phyloP scores from a whole-genome alignment of 2,113 vertebrate species.

The Eclectus roratus region DNA sequence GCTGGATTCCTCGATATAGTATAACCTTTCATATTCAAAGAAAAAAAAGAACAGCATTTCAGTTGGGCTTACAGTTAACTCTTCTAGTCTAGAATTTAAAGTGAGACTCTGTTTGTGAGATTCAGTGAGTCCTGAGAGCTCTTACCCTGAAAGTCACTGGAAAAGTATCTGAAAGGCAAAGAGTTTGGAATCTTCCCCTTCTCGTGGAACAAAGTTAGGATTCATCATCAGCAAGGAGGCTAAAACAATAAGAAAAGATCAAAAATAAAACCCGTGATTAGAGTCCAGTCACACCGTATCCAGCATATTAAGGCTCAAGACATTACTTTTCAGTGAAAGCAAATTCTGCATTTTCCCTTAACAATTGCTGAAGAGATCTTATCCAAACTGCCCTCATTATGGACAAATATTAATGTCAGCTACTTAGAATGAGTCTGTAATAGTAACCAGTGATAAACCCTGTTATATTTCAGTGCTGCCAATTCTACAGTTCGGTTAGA shows the following conservation, averaged over 20 bases:
- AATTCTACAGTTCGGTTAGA: background rate
- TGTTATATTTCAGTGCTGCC: background rate
- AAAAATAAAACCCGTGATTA: background rate
- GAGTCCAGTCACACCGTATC: background rate
- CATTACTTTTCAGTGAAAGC: background rate
- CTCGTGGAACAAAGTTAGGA: background rate
- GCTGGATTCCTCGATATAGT: background rate
- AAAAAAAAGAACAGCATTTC: background rate
- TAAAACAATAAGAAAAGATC: background rate
- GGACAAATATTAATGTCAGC: background rate
- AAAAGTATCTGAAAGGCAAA: background rate
- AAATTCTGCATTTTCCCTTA: background rate
- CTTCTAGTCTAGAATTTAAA: slow-evolving; percentile 31
- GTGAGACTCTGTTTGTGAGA: background rate
- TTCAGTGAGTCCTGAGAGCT: slow-evolving; percentile 23
- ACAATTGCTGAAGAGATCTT: background rate
- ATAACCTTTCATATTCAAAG: background rate
- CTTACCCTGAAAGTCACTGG: background rate
- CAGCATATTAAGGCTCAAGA: background rate
- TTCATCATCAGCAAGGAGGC: background rate
- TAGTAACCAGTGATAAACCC: background rate
- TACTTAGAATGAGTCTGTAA: background rate
- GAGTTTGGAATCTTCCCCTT: background rate
- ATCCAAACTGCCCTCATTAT: background rate
- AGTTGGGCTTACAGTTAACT: background rate